Conservation (phyloP, 2,113 vertebrate genomes). For the Tachysurus vachellii region DNA sequence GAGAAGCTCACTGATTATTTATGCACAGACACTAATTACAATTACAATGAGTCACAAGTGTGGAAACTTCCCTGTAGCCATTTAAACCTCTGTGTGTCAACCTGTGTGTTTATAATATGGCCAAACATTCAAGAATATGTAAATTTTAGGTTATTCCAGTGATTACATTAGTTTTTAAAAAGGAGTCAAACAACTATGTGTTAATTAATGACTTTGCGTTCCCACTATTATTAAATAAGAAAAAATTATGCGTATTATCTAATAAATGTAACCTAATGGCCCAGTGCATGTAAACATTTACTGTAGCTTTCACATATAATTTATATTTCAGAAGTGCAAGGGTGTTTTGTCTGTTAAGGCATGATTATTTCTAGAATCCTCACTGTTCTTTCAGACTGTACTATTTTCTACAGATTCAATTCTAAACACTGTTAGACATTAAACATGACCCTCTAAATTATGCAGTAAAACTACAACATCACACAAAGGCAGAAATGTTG, state of each 20-base stretch:
- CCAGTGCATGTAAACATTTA: background rate
- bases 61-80: no score
- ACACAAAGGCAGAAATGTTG: background rate
- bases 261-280: background rate
- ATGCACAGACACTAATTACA: no score
- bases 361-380: background rate
- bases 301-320: background rate
- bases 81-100: no score
- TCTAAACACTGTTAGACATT: background rate
- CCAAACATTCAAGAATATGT: no score
- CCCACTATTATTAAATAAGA: no score
- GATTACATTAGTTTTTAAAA: no score
- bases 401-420: background rate
- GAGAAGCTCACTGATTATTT: no score
- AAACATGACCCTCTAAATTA: background rate
- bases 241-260: background rate
- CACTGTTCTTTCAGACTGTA: background rate
- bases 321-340: background rate
- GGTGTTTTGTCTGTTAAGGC: background rate
- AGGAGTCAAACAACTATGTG: no score
- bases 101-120: no score
- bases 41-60: no score
- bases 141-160: no score
- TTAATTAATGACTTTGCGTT: no score
- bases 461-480: constrained; percentile 10